Percentiles rank a stretch among this genome's conserved stretches.
These are phyloP conservation scores for Tachycineta bicolor DNA, from an alignment of 2,113 vertebrate species.

Conservation along the genomic window DNA sequence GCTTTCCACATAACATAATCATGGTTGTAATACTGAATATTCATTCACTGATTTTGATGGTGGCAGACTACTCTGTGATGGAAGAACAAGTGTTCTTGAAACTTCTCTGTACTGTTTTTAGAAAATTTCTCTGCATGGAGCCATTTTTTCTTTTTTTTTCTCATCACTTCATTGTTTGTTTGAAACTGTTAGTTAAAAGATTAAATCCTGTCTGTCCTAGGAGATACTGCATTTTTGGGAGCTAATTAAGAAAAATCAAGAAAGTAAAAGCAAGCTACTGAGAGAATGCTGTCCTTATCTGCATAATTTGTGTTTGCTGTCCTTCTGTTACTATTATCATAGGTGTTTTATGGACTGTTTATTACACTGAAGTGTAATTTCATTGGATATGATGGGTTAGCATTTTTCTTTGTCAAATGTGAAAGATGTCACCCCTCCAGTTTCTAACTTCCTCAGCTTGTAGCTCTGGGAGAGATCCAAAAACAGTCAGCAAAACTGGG, in stretches of 20 bases:
- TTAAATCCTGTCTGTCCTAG: not conserved
- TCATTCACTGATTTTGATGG: not conserved
- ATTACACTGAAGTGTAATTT: not conserved
- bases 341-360: not conserved
- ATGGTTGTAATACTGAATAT: slow-evolving; percentile 8
- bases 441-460: not conserved
- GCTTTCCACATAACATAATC: not conserved
- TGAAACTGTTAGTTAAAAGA: not conserved
- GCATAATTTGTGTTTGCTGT: not conserved
- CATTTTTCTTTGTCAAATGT: not conserved
- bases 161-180: not conserved
- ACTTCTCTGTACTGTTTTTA: not conserved
- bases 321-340: not conserved
- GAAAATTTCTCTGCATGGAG: not conserved
- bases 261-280: not conserved
- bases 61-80: not conserved
- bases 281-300: not conserved
- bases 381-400: not conserved
- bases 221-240: not conserved
- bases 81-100: not conserved
- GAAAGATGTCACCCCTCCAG: not conserved
- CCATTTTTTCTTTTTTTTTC: not conserved
- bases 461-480: not conserved
- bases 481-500: not conserved
- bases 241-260: not conserved